These are phyloP conservation scores for Gastracanthus pulcherrimus DNA, from an alignment of 2,888 invertebrate species.

Conservation along the genomic window DNA sequence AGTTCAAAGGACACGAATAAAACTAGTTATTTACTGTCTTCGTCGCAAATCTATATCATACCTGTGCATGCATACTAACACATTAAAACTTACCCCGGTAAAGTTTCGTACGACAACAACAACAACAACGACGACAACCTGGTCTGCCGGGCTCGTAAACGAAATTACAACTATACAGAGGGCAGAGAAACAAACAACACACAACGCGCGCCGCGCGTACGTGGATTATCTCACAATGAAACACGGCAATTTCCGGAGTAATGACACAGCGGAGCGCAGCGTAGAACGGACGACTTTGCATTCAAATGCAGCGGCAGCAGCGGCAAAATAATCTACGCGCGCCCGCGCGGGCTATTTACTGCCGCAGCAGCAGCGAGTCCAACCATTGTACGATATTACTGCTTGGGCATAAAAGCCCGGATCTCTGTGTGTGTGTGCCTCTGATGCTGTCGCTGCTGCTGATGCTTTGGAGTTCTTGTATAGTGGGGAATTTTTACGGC, in stretches of 20 bases:
- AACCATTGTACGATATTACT: background rate
- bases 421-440: no score
- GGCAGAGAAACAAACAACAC: background rate
- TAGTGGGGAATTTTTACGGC: no score
- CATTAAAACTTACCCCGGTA: no score
- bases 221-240: slow-evolving; percentile 30
- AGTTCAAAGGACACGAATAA: no score
- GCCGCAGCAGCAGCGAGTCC: background rate
- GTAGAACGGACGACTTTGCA: background rate
- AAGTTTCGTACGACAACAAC: no score
- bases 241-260: slow-evolving; percentile 17
- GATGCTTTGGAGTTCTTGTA: no score
- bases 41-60: no score
- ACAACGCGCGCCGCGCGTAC: background rate
- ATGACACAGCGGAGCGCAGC: slow-evolving; percentile 1
- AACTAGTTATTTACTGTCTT: no score
- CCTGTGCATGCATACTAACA: no score
- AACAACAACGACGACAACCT: no score
- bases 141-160: background rate
- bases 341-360: background rate
- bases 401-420: background rate
- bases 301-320: background rate
- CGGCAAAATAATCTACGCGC: background rate
- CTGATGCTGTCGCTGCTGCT: no score
- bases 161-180: background rate